Evolutionary conservation across 2,888 invertebrate species (phyloP), one percentile per base, ranked within the genome.

Genomic region (Mechanitis mazaeus): DNA sequence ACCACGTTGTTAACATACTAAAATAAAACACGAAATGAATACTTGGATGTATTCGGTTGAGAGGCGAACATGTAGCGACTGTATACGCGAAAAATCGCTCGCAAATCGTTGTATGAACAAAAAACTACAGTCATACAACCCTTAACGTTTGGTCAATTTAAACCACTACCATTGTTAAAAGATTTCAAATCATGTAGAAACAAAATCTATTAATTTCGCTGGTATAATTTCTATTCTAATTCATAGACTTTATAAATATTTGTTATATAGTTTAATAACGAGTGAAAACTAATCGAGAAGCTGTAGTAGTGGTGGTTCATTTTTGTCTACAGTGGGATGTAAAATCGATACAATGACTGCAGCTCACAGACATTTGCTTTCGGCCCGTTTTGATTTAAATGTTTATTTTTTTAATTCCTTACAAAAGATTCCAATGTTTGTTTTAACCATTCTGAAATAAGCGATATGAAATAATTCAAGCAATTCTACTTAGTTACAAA

Each of bases 271-370:
- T 31, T 56, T 45, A 1, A 55, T 55, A 35, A 28, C 12, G 11
- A 2, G 35, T 38, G 50, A 59, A 31, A 33, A 3, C 33, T 33
- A 45, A 61, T 60, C 60, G 65, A 60, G 59, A 68, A 68, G 66
- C 64, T 58, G 58, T 71, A 70, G 79, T 78, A 68, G 67, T 63
- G 69, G 72, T 66, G 68, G 72, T 80, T 83, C 80, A 80, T 84
- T 84, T 84, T 80, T 76, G 80, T 80, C 78, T 74, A 66, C 71
- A 70, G 76, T 77, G 81, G 82, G 84, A 84, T 84, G 82, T 83
- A 82, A 87, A 86, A 87, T 87, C 87, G 81, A 87, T 87, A 87
- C 84, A 81, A 81, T 77, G 78, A 77, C 78, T 80, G 80, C 79
- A 80, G 78, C 82, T 82, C 82, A 80, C 78, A 78, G 76, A 77